Base-by-base conservation (phyloP, 2,113 vertebrate species). In the Emberiza fucata region DNA sequence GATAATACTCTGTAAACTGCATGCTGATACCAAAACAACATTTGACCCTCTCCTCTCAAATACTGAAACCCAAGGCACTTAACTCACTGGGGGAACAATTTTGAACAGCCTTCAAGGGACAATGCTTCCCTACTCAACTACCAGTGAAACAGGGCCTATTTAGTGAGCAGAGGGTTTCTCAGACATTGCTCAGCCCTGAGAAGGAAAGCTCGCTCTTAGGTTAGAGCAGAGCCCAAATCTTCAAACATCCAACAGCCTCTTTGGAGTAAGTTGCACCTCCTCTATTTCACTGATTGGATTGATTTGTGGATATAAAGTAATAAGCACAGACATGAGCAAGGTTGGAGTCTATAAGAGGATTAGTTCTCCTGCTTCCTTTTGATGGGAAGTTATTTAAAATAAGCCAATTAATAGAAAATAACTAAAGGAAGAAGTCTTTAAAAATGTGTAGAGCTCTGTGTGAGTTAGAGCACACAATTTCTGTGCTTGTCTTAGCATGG, bases 131-230 rank as follows among this genome's bases (percentile, higher is more conserved):
- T 88, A 53, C 40, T 47, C 40, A 37, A 9, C 6, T 15, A 9
- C 5, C 16, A 29, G 14, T 44, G 40, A 57, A 47, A 50, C 0
- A 7, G 6, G 6, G 13, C n/a, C 39, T 11, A 8, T 3, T 37
- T 29, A 13, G 13, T 3, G 5, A 81, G 76, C 37, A 72, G 53
- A 56, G 35, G 4, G 18, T 28, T 81, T 27, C 45, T 57, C n/a
- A 47, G 31, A 16, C 18, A 35, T 37, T 64, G 18, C 45, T 51
- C 27, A 78, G 57, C 19, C 44, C 44, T 51, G 19, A 69, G 37
- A 47, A 64, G 60, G 24, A 2, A 15, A 25, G 10, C 14, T 8
- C 40, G 1, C 4, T 40, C 40, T 37, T 31, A 10, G 0, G 2
- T 44, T 39, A 35, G 11, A 86, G 18, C 5, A 56, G 14, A 77